These are phyloP conservation scores for Calameuta pallipes DNA, from an alignment of 2,888 invertebrate genomes.

Conservation along the genomic window DNA sequence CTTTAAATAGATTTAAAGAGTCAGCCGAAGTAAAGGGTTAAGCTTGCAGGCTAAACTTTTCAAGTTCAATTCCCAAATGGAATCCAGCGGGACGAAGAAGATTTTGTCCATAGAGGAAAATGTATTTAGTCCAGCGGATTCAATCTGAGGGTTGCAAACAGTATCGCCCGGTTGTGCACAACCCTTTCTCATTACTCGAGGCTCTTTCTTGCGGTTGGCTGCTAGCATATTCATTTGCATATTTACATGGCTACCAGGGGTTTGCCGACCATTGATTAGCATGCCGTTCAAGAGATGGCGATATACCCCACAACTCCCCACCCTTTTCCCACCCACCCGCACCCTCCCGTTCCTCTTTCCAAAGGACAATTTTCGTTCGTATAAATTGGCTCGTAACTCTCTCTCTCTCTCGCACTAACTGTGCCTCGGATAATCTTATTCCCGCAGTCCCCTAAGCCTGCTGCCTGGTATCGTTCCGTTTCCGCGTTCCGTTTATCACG, in stretches of 20 bases:
- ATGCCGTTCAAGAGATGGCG: neutral
- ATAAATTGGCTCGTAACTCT: neutral
- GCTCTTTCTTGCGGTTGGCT: conserved; percentile 21
- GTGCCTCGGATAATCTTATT: neutral
- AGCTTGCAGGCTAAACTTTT: neutral
- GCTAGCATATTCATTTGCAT: conserved; percentile 14
- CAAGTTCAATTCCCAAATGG: neutral
- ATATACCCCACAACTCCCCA: neutral
- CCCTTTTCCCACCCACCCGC: too few relatives aligned
- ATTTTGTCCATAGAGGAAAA: neutral
- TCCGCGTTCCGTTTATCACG: neutral
- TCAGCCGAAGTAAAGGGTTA: neutral
- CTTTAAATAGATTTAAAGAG: neutral
- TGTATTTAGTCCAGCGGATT: conserved; percentile 14
- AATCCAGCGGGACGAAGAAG: neutral
- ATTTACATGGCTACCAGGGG: conserved; percentile 6
- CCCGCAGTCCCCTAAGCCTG: neutral
- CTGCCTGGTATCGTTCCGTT: neutral
- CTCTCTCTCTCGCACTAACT: neutral
- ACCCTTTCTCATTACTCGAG: conserved; percentile 2
- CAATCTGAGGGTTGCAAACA: conserved; percentile 23
- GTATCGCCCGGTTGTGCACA: conserved; percentile 26
- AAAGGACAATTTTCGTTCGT: neutral
- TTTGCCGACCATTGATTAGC: neutral
- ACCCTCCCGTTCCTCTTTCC: neutral